phyloP scores from a whole-genome alignment of 2,888 invertebrate species.

The Orthosia cruda region DNA sequence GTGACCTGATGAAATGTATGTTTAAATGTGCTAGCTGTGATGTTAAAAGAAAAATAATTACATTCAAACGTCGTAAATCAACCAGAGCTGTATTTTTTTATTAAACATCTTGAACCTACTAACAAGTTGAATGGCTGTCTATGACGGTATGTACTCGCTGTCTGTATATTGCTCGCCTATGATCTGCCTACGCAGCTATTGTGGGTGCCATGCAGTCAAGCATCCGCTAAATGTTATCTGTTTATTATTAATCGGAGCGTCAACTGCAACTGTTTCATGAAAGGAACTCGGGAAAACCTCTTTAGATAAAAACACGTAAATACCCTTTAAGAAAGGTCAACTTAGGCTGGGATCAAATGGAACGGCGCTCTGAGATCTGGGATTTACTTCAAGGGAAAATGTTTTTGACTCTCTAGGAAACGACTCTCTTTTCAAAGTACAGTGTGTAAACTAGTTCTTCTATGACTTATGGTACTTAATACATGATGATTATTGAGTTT shows the following conservation, averaged over 20 bases:
- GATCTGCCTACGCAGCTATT: conserved; percentile 64
- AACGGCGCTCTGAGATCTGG: background rate
- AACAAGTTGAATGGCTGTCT: conserved; percentile 27
- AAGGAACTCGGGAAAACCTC: conserved; percentile 17
- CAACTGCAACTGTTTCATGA: conserved; percentile 35
- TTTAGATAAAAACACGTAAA: conserved; percentile 23
- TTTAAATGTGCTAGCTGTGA: conserved; percentile 6
- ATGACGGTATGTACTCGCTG: background rate
- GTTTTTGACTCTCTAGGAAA: background rate
- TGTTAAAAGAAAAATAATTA: conserved; percentile 21
- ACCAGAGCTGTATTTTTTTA: conserved; percentile 12
- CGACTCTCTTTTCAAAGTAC: background rate
- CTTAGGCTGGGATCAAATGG: conserved; percentile 3
- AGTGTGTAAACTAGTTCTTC: background rate
- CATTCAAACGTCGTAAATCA: conserved; percentile 38
- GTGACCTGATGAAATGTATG: conserved; percentile 19
- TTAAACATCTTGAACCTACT: conserved; percentile 15
- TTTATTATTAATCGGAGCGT: conserved; percentile 55
- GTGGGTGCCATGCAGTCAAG: conserved; percentile 43
- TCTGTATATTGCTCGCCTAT: conserved; percentile 31
- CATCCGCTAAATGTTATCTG: conserved; percentile 59
- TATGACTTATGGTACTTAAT: background rate
- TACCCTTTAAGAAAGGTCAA: conserved; percentile 12
- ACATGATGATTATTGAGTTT: too few species aligned
- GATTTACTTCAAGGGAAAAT: conserved; percentile 18